These are phyloP conservation scores for Anguilla anguilla DNA, from an alignment of 2,797 vertebrate genomes.

Conservation along the genomic window DNA sequence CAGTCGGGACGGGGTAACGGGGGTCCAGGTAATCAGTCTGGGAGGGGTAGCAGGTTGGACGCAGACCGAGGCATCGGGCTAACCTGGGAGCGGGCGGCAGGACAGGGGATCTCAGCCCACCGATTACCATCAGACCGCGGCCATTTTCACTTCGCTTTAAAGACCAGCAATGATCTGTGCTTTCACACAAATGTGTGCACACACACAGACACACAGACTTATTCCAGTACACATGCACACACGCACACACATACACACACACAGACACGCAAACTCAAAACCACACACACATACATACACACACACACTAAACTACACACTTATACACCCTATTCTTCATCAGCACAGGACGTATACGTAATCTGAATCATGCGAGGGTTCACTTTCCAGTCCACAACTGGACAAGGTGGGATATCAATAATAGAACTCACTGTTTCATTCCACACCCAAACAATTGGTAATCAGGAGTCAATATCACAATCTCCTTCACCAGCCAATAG, in stretches of 20 bases:
- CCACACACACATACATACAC: background rate
- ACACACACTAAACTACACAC: background rate
- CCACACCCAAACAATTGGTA: background rate
- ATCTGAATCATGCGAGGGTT: background rate
- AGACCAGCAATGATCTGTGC: background rate
- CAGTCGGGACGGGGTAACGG: background rate
- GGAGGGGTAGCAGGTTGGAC: background rate
- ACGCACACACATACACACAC: background rate
- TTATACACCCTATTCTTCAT: constrained; percentile 32
- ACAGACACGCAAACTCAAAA: background rate
- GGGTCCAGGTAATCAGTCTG: no score
- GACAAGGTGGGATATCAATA: background rate
- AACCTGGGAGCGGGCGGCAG: background rate
- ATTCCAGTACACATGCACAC: background rate
- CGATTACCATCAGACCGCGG: background rate
- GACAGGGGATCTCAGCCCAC: background rate
- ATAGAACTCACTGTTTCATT: background rate
- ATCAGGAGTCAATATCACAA: background rate
- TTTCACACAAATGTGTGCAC: background rate
- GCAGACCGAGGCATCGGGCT: background rate
- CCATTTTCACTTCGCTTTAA: background rate
- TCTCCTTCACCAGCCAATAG: background rate
- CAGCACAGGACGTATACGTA: constrained; percentile 14
- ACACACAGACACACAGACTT: background rate
- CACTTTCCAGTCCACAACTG: background rate